Evolutionary conservation across 2,888 invertebrate genomes (phyloP).

Genomic region (Nebria brevicollis): DNA sequence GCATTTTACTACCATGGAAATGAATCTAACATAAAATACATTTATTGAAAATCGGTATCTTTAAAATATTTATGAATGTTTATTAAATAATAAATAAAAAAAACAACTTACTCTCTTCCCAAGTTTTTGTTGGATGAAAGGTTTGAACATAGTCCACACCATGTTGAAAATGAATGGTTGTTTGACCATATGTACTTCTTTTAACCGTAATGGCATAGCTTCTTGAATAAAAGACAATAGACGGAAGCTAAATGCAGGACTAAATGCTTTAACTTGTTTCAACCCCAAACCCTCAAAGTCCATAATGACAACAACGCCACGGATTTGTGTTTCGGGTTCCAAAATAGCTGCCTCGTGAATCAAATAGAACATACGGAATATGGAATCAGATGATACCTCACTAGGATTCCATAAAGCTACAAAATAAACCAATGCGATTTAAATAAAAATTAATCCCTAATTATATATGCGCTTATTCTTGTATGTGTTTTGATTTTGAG

Average conservation of each 20-base stretch:
- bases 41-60: background rate
- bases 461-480: background rate
- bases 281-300: constrained; percentile 82
- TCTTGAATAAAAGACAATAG: constrained; percentile 86
- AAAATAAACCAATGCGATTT: constrained; percentile 42
- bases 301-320: constrained; percentile 83
- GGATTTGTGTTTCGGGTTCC: constrained; percentile 82
- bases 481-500: background rate
- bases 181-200: constrained; percentile 87
- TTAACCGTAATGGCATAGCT: constrained; percentile 84
- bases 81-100: background rate
- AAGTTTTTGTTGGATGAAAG: constrained; percentile 82
- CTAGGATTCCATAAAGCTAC: constrained; percentile 80
- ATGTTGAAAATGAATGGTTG: constrained; percentile 86
- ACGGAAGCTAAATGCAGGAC: constrained; percentile 79
- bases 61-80: no score
- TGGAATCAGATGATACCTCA: constrained; percentile 76
- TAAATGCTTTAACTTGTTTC: constrained; percentile 77
- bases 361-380: constrained; percentile 82
- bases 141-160: constrained; percentile 87
- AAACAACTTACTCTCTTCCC: constrained; percentile 76
- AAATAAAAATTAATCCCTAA: background rate
- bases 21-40: constrained; percentile 70
- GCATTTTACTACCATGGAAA: constrained; percentile 86
- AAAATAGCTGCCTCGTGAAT: constrained; percentile 82